Conservation (phyloP, 30 jellyfish, hydroid and myxozoan species). For the Aurelia sp. region DNA sequence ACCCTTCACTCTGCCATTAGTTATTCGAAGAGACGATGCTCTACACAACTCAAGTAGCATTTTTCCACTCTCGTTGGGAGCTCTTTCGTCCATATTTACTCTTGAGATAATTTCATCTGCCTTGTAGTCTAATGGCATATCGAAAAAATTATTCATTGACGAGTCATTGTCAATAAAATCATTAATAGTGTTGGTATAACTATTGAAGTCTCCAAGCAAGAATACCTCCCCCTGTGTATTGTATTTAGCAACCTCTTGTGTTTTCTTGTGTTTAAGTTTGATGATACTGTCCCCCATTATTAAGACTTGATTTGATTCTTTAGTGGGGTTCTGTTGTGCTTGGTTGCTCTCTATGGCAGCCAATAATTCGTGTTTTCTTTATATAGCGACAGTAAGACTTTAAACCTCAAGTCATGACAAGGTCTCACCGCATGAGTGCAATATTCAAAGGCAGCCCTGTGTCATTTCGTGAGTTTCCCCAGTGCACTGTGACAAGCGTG, state of each 20-base stretch:
- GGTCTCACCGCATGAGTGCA: no score
- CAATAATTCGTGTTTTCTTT: no score
- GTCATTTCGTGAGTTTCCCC: no score
- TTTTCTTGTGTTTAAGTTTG: not conserved
- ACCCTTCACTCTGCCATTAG: not conserved
- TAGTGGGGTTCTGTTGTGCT: no score
- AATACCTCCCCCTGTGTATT: conserved; percentile 2
- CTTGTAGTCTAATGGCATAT: not conserved
- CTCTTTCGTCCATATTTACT: conserved; percentile 1
- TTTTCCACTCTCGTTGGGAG: conserved; percentile 34
- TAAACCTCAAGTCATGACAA: no score
- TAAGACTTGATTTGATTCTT: no score
- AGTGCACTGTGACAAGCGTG: no score
- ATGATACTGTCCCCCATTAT: no score
- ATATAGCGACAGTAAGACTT: no score
- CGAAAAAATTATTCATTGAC: not conserved
- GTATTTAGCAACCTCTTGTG: conserved; percentile 22
- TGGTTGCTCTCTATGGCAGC: no score
- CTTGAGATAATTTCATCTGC: not conserved
- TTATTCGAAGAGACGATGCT: not conserved
- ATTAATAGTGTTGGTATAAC: conserved; percentile 2
- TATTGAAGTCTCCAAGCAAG: not conserved
- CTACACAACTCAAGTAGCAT: not conserved
- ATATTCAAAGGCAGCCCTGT: no score
- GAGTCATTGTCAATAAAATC: conserved; percentile 7